Evolutionary conservation across 1,140 invertebrate species (phyloP), one percentile per base, ranked within the genome.

Genomic region (Trichomalopsis sarcophagae): DNA sequence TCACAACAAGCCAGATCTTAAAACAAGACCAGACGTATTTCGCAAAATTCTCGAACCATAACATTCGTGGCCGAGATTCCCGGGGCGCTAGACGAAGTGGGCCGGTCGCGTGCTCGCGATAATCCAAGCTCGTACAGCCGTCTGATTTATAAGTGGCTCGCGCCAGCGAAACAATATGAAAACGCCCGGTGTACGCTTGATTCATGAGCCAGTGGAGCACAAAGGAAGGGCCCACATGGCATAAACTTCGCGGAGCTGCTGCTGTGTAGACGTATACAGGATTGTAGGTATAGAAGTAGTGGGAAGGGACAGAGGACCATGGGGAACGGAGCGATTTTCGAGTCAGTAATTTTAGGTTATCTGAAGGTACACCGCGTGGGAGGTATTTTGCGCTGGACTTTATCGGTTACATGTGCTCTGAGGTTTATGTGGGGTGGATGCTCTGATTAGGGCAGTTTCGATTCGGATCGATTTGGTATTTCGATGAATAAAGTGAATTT

Each of bases 131-230:
- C 7, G 73, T 17, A 13, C 23, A 40, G 76, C 50, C 14, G 21
- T 17, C 0, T 55, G 82, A 88, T 88, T 87, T 88, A 87, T 87
- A n/a, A 78, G 73, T 44, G 75, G 27, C 21, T 17, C 44, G 75
- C 27, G 73, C 14, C 30, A 17, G 75, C 44, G 47, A 55, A 77
- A 77, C 75, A 77, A 77, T 77, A 50, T 50, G 44, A 50, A 50
- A 47, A 33, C 23, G 14, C 5, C n/a, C 50, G 77, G 30, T 27
- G 27, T 74, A 6, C 75, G 11, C 9, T 14, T 69, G 77, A 62
- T 77, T 23, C 13, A 75, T n/a, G 40, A 7, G 66, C 2, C 68
- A 40, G 36, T 30, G 27, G 9, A 66, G 1, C 14, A 30, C 17
- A 75, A 17, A 30, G 82, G 36, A 17, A 13, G 36, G 13, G 5